A percentile compares a stretch with the other conserved stretches of the same genome.
These are phyloP conservation scores for Megathymus violae DNA, from an alignment of 1,140 invertebrate species.

Conservation along the genomic window DNA sequence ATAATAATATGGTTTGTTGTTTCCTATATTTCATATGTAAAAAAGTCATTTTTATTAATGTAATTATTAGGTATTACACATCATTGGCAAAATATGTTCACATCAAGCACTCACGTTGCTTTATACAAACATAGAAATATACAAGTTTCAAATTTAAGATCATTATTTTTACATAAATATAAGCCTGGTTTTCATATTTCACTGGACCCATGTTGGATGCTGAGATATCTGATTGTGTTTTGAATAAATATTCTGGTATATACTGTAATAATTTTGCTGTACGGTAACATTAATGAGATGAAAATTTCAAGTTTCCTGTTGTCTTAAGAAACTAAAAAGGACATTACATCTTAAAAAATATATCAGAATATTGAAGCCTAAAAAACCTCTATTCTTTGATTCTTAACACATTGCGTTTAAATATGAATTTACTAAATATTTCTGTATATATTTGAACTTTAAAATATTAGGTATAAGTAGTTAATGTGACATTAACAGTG, in stretches of 20 bases:
- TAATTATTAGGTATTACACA: no score
- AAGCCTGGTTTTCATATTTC: no score
- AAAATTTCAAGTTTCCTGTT: neutral
- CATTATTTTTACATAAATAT: no score
- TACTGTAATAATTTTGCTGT: no score
- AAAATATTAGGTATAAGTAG: conserved; percentile 76
- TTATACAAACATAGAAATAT: no score
- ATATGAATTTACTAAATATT: conserved; percentile 46
- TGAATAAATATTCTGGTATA: no score
- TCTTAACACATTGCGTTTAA: neutral
- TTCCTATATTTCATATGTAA: neutral
- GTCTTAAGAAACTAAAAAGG: neutral
- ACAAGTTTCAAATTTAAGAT: no score
- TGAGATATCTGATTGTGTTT: no score
- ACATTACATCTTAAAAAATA: neutral
- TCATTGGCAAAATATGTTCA: neutral
- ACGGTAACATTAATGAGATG: no score
- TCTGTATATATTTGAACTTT: conserved; percentile 80
- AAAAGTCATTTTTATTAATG: neutral
- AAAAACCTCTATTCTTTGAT: neutral
- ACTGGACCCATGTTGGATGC: no score
- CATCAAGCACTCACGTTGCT: neutral
- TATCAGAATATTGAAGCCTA: no score
- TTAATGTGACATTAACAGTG: conserved; percentile 59
- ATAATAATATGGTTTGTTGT: neutral